phyloP scores from a whole-genome alignment of 2,797 vertebrate genomes.

The Myiotriccus ornatus region DNA sequence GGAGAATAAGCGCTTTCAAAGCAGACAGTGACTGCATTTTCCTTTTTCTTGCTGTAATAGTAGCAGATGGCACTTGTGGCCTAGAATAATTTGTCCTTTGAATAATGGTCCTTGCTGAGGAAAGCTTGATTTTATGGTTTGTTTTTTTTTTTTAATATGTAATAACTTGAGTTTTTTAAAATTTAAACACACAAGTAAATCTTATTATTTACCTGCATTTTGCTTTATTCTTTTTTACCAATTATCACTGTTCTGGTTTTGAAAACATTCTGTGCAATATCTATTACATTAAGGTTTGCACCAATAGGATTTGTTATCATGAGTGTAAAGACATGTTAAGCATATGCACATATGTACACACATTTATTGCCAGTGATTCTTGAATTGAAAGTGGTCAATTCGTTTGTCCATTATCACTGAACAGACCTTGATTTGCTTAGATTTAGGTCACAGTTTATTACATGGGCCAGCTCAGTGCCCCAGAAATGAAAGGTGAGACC shows the following conservation, averaged over 20 bases:
- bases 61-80: background rate
- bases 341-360: accelerated
- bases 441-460: background rate
- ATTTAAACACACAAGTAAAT: background rate
- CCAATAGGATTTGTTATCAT: background rate
- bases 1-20: background rate
- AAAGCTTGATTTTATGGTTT: background rate
- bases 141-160: background rate
- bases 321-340: background rate
- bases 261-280: background rate
- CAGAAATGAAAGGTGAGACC: background rate
- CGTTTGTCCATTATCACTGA: background rate
- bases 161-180: background rate
- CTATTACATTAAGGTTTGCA: background rate
- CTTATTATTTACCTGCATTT: background rate
- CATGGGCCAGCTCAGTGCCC: background rate
- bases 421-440: background rate
- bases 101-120: background rate
- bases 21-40: background rate
- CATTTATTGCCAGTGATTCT: background rate
- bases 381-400: background rate
- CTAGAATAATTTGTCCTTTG: background rate
- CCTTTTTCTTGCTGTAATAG: background rate
- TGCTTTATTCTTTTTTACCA: background rate
- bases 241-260: background rate